Evolutionary conservation across 2,797 vertebrate genomes (phyloP).

Genomic region (Clamator glandarius): DNA sequence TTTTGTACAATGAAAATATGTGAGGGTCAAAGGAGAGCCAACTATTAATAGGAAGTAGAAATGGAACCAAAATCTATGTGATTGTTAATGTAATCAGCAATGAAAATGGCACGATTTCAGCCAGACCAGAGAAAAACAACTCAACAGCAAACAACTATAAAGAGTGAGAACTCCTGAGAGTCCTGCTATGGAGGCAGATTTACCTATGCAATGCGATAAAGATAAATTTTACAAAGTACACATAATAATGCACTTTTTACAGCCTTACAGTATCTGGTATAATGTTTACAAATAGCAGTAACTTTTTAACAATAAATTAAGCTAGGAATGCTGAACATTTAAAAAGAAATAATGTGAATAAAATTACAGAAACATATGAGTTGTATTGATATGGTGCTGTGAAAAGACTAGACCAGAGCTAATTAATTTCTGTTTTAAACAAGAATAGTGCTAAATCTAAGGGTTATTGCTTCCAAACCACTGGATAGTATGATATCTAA

Average conservation of each 20-base stretch:
- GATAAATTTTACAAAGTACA: not conserved
- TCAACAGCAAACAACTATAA: not conserved
- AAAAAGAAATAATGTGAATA: not conserved
- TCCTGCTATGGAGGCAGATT: not conserved
- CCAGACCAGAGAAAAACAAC: not conserved
- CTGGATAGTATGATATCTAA: accelerated
- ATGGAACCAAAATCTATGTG: not conserved
- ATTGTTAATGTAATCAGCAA: not conserved
- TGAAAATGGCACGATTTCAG: not conserved
- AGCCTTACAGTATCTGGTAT: not conserved
- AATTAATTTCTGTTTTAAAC: not conserved
- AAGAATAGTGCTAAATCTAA: not conserved
- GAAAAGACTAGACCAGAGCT: not conserved
- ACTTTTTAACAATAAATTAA: not conserved
- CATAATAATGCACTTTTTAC: not conserved
- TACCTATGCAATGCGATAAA: not conserved
- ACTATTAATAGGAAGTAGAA: not conserved
- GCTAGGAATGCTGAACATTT: not conserved
- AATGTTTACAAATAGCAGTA: not conserved
- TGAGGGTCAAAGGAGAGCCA: not conserved
- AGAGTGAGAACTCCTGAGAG: not conserved
- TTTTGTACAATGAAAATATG: not conserved
- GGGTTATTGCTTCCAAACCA: not conserved
- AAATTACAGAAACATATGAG: not conserved
- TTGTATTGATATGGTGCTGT: not conserved